phyloP scores from a whole-genome alignment of 2,797 vertebrate genomes.

The Sandelia bainsii region DNA sequence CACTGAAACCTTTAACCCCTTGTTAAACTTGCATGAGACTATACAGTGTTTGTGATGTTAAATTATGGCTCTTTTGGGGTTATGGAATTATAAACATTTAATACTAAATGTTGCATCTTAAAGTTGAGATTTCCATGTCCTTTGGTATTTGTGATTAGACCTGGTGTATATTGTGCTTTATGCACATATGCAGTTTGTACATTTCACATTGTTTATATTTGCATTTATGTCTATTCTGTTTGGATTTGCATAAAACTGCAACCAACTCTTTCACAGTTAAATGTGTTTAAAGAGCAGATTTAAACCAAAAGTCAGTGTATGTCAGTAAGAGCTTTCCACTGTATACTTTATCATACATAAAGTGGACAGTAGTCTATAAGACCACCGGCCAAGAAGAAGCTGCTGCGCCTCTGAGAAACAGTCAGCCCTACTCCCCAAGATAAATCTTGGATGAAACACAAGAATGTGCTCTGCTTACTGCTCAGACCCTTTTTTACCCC shows the following conservation, averaged over 20 bases:
- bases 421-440: conserved; percentile 31
- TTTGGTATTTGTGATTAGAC: not conserved
- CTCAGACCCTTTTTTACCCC: conserved; percentile 36
- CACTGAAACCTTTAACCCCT: conserved; percentile 36
- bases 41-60: not conserved
- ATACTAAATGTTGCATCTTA: no score
- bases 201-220: not conserved
- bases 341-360: conserved; percentile 46
- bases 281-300: conserved; percentile 30
- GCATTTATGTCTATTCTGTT: not conserved
- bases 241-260: conserved; percentile 6
- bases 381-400: conserved; percentile 69
- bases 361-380: conserved; percentile 39
- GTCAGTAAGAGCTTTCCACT: conserved; percentile 26
- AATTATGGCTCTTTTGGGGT: not conserved
- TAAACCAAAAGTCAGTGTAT: not conserved
- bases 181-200: not conserved
- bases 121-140: no score
- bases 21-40: conserved; percentile 32
- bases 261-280: not conserved
- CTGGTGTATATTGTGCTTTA: not conserved
- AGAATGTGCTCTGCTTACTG: conserved; percentile 66
- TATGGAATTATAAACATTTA: not conserved
- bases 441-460: conserved; percentile 73
- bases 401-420: conserved; percentile 36